Percentiles rank a stretch among this genome's conserved stretches.
phyloP scores from a whole-genome alignment of 2,113 vertebrate genomes.

The Oenanthe oenanthe region DNA sequence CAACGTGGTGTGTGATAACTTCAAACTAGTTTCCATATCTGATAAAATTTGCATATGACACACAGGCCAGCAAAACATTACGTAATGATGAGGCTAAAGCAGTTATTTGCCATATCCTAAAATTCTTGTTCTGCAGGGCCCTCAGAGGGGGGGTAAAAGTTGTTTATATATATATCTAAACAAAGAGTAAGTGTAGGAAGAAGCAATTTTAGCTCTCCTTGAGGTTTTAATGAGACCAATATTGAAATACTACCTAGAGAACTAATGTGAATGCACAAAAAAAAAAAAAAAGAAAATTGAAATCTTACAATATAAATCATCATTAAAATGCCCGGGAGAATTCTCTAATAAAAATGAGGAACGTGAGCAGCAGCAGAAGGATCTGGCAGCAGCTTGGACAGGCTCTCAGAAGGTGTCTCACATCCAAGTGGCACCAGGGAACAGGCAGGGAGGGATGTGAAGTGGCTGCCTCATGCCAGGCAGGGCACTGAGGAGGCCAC shows the following conservation, averaged over 20 bases:
- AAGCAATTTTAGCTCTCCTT: background rate
- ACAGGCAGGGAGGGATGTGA: background rate
- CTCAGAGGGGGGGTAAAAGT: accelerated
- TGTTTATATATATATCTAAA: background rate
- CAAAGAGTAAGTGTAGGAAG: background rate
- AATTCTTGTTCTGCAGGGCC: background rate
- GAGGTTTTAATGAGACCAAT: background rate
- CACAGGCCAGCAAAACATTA: background rate
- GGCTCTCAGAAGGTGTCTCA: background rate
- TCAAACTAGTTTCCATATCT: background rate
- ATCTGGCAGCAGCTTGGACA: background rate
- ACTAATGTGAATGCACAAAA: background rate
- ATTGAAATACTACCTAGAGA: background rate
- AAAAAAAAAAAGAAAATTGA: background rate
- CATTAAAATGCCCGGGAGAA: background rate
- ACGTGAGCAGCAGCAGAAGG: background rate
- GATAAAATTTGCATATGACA: background rate
- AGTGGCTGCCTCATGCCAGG: background rate
- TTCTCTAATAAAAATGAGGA: background rate
- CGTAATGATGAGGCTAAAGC: background rate
- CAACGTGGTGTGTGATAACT: background rate
- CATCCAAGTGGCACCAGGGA: background rate
- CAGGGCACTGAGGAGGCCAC: accelerated
- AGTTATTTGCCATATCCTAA: background rate
- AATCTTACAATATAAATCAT: background rate